Percentiles rank a stretch among this genome's conserved stretches.
phyloP scores from a whole-genome alignment of 2,888 invertebrate genomes.

The Gnatocerus cornutus region DNA sequence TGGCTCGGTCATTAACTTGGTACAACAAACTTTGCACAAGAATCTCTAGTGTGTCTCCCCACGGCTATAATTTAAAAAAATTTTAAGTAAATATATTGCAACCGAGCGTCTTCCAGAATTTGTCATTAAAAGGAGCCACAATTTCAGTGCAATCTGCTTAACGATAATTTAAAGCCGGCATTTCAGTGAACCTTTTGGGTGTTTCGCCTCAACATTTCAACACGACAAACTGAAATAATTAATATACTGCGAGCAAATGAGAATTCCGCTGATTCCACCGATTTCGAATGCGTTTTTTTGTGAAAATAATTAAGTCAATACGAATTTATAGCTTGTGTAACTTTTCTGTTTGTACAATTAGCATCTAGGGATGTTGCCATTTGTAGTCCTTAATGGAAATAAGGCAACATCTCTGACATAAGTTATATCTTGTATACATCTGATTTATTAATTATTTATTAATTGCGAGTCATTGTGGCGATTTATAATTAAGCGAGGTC shows the following conservation, averaged over 20 bases:
- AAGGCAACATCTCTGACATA: background rate
- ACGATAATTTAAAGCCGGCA: conserved; percentile 15
- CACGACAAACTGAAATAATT: background rate
- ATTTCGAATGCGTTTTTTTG: no score
- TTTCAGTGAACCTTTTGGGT: conserved; percentile 4
- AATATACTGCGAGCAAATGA: background rate
- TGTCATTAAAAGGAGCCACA: conserved; percentile 18
- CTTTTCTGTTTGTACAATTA: background rate
- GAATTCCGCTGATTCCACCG: background rate
- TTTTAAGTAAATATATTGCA: conserved; percentile 1
- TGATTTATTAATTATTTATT: conserved; percentile 12
- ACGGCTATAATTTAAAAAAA: background rate
- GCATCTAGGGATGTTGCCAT: background rate
- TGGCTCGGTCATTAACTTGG: no score
- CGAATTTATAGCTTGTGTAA: no score
- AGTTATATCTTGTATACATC: conserved; percentile 12
- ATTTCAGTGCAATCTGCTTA: conserved; percentile 17
- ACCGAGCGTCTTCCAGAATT: background rate
- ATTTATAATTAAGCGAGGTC: conserved; percentile 2
- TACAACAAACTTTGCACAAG: background rate
- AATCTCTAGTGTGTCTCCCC: background rate
- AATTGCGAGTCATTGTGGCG: background rate
- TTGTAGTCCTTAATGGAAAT: background rate
- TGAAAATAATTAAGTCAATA: no score
- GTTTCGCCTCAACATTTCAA: background rate